Evolutionary conservation across 2,797 vertebrate genomes (phyloP), one percentile per base, ranked within the genome.

Genomic region (Aselliscus stoliczkanus): DNA sequence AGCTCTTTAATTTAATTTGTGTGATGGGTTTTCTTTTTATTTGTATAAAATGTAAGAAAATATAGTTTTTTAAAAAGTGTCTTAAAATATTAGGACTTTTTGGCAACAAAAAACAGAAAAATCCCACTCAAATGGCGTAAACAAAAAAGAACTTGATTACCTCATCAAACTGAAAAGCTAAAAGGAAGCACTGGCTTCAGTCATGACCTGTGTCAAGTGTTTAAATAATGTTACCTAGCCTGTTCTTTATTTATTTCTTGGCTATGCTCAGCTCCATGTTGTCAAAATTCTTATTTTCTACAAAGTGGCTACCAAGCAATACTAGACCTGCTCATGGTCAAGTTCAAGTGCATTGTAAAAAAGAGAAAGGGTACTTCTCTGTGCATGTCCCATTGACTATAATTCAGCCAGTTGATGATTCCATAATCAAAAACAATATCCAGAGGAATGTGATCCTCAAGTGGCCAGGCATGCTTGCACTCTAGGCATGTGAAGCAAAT

Each of bases 31-130:
- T 84, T 72, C 7, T 69, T 54, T 39, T 94, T 64, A 81, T 42
- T 73, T 80, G 3, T 39, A 34, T 47, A 80, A 86, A 67, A n/a
- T 86, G 1, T 37, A 67, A 52, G 34, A 21, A 67, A 50, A 69
- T 62, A 0, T 0, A 84, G 44, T 72, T 25, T 89, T 77, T 27
- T 4, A 25, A 50, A 29, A 52, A 4, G 20, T 29, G 58, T 72
- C 17, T 90, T 89, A 70, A 92, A 82, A 62, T 82, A 52, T 77
- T 85, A 75, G 25, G 1, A 76, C 58, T 44, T 54, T 87, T 84
- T 72, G 1, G 3, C 17, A 76, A 20, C 18, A 84, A 67, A 81
- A 72, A 15, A 94, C 67, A 65, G 31, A 60, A 92, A 60, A 69
- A 73, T 0, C 6, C 14, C 4, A n/a, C 23, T 58, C 31, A 62